Evolutionary conservation across 1,140 invertebrate species (phyloP), one percentile per base, ranked within the genome.

Genomic region (Drosophila eugracilis): DNA sequence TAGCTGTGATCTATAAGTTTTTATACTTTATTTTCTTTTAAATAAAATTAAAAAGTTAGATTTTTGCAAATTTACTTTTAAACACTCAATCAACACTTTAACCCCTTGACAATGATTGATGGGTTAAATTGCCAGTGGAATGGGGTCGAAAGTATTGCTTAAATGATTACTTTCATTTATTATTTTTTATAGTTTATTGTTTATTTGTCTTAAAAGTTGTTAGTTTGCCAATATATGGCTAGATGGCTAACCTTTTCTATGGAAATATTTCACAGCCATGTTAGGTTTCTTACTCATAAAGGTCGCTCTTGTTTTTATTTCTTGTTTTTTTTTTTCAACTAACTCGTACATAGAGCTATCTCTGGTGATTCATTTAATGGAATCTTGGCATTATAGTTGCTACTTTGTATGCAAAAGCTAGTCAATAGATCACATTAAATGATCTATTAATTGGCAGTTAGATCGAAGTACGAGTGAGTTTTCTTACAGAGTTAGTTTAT

Each of bases 391-490:
- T 58, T 58, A 62, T 42, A 42, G 53, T 22, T 58, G 17, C 21
- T 5, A 59, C 19, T 62, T 62, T 42, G 55, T 59, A 24, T 42
- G 59, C 58, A 60, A 60, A n/a, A 6, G 14, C n/a, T 39, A 22
- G 54, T 10, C 42, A 34, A 57, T 60, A 60, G 54, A 41, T 60
- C 53, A 41, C 49, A 37, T 54, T 42, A 30, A 62, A 32, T 24
- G 58, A 30, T 34, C 42, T n/a, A 19, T 42, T 59, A 59, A 62
- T 59, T 59, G 59, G 12, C 37, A 32, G 19, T 42, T 58, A 32
- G 24, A 7, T 14, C 21, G 24, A 60, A 24, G 30, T 37, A 28
- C 15, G 9, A 3, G 9, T 10, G 15, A 19, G 12, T 39, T 36
- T 39, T 36, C n/a, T n/a, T n/a, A n/a, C n/a, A n/a, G n/a, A n/a